These are phyloP conservation scores for Alces alces DNA, from an alignment of 2,113 vertebrate genomes.

Conservation along the genomic window DNA sequence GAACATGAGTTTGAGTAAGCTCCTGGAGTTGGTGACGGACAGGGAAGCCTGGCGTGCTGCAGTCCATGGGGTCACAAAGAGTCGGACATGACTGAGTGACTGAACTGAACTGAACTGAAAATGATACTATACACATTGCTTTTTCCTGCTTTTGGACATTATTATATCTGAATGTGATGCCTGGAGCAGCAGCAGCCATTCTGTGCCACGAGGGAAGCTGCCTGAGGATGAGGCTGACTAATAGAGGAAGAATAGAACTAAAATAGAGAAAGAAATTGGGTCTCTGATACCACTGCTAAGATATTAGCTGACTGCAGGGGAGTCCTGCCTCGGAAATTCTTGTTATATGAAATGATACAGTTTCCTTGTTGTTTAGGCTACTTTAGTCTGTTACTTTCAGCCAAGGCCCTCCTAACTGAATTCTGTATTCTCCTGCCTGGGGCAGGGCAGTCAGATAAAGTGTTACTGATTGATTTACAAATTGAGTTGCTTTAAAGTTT, in stretches of 20 bases:
- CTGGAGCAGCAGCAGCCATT: not conserved
- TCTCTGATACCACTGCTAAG: not conserved
- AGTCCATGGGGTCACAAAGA: not conserved
- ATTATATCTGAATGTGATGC: not conserved
- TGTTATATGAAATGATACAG: not conserved
- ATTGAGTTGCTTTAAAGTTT: not conserved
- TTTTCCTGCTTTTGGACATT: not conserved
- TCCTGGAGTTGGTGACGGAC: not conserved
- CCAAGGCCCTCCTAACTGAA: not conserved
- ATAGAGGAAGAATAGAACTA: not conserved
- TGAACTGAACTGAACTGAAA: not conserved
- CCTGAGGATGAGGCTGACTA: not conserved
- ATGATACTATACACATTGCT: not conserved
- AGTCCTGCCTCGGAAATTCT: not conserved
- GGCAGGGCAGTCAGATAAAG: not conserved
- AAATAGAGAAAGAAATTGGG: not conserved
- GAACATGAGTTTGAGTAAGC: not conserved
- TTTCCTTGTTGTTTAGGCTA: not conserved
- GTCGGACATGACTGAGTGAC: rapidly evolving
- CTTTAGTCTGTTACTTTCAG: not conserved
- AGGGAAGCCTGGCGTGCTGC: not conserved
- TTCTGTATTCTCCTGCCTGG: not conserved
- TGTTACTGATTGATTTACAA: not conserved
- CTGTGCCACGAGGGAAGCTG: not conserved
- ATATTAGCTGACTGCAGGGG: not conserved